Base-by-base conservation (phyloP, 2,113 vertebrate genomes). In the Menidia beryllina region DNA sequence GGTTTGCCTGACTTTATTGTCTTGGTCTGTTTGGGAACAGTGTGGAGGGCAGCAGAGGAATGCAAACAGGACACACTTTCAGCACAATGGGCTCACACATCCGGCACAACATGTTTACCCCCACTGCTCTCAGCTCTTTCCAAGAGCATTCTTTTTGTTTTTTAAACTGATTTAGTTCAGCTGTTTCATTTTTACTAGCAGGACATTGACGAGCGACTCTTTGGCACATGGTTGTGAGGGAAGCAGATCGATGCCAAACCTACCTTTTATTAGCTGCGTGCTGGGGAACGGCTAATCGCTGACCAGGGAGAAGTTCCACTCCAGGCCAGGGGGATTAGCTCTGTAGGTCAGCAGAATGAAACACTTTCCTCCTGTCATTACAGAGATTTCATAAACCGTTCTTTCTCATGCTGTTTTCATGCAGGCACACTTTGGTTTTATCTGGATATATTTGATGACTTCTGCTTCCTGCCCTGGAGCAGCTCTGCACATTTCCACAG, bases 31-130 rank as follows among this genome's bases (percentile, higher is more conserved):
- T 48, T 62, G 30, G 17, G 47, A 59, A 55, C 23, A 0, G 2
- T 0, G 15, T 57, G 67, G 59, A 60, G 39, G 70, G 23, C 59
- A 45, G 43, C 30, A 75, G 23, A 69, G 58, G 36, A 62, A 70
- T 54, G 41, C 52, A 76, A 81, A 72, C 75, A 78, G 63, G 52
- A 57, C 52, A 50, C 45, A 72, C 56, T 38, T 43, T 34, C 55
- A 39, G 21, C 41, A 77, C 68, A 75, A 86, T 68, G 79, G 52
- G 65, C 74, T 79, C 65, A 55, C 5, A 56, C 76, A 58, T 80
- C 63, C 58, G 69, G 39, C 73, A 66, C 66, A 23, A 26, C 45
- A 56, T 11, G 59, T 76, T 74, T 49, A 26, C 47, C 56, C 3
- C 21, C 4, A 20, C 26, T 4, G 51, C 69, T 86, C 81, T 86